A percentile compares a stretch with the other conserved stretches of the same genome.
These are phyloP conservation scores for Athene cunicularia DNA, from an alignment of 2,113 vertebrate species.

Conservation along the genomic window DNA sequence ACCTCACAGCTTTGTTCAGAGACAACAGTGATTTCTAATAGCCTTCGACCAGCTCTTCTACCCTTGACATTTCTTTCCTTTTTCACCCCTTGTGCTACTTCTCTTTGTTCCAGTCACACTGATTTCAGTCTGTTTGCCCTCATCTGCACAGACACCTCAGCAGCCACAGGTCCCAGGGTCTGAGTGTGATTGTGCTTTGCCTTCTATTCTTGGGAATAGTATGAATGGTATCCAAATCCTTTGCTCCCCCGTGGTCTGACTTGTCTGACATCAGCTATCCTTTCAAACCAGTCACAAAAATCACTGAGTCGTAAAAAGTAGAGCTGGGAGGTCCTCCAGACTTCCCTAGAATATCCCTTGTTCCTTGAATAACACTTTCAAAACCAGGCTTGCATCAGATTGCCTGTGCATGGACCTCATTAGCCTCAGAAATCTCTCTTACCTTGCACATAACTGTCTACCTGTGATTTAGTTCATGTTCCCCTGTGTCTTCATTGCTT, in stretches of 20 bases:
- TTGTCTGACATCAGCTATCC: background rate
- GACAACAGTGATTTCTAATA: background rate
- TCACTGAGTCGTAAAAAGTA: background rate
- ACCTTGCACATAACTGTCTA: background rate
- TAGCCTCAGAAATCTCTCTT: background rate
- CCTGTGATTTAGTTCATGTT: background rate
- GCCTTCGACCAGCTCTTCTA: background rate
- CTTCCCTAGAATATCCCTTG: background rate
- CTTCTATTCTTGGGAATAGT: conserved; percentile 43
- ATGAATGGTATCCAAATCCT: conserved; percentile 2
- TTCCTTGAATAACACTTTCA: background rate
- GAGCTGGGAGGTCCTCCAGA: background rate
- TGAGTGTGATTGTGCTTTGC: background rate
- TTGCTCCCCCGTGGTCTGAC: conserved; percentile 13
- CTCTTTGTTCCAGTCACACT: background rate
- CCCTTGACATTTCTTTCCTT: background rate
- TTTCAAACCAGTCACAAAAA: conserved; percentile 41
- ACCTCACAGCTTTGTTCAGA: background rate
- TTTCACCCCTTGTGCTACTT: background rate
- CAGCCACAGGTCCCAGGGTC: background rate
- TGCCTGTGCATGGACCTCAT: background rate
- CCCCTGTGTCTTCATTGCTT: background rate
- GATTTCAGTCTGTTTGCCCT: background rate
- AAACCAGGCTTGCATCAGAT: background rate
- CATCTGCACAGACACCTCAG: background rate